Conservation (phyloP, 1,140 invertebrate species). For the Camponotus pennsylvanicus region DNA sequence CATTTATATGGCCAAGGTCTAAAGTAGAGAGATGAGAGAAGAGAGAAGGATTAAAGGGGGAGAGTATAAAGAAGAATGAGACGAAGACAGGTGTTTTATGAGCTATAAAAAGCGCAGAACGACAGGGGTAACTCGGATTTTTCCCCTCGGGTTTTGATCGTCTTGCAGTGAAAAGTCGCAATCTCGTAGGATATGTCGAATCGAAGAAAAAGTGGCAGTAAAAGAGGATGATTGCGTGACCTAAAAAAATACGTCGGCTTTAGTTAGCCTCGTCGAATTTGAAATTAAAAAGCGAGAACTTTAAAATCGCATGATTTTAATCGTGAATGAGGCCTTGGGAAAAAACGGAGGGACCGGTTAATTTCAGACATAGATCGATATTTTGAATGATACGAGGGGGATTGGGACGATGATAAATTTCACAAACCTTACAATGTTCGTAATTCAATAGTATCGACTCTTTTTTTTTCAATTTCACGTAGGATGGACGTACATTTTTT, state of each 20-base stretch:
- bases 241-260: conserved; percentile 14
- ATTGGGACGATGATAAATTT: conserved; percentile 28
- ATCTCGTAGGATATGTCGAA: neutral
- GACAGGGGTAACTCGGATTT: conserved; percentile 40
- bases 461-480: conserved; percentile 32
- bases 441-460: conserved; percentile 1
- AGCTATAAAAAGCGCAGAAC: conserved; percentile 33
- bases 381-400: conserved; percentile 25
- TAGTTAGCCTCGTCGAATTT: neutral
- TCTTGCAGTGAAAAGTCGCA: conserved; percentile 19
- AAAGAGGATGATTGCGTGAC: conserved; percentile 1
- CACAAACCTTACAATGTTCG: neutral
- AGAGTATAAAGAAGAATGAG: neutral
- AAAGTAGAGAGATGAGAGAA: conserved; percentile 14
- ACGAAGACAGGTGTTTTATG: conserved; percentile 29
- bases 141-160: conserved; percentile 37
- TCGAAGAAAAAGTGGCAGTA: conserved; percentile 1
- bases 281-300: conserved; percentile 4
- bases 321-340: neutral
- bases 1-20: conserved; percentile 45
- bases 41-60: too few species aligned
- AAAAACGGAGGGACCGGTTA: conserved; percentile 3
- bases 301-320: conserved; percentile 25
- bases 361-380: conserved; percentile 43
- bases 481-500: neutral